Base-by-base conservation (phyloP, 2,888 invertebrate species). In the Pollenia angustigena region DNA sequence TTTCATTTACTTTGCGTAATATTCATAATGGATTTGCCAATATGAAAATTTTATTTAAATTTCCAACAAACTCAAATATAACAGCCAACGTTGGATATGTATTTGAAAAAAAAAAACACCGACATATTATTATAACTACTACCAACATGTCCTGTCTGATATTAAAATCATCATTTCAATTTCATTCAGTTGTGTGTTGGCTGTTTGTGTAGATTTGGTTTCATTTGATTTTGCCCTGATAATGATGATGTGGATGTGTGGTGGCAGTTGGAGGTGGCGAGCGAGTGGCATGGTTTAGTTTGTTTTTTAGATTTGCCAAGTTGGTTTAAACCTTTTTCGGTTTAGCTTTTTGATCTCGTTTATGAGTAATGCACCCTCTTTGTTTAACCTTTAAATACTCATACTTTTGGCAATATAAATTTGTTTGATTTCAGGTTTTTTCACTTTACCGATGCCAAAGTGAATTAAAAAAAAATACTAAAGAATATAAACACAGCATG, bases 21-120 rank as follows among this genome's bases (percentile, higher is more conserved):
- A 92, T 91, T 92, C 92, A 92, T 91, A 91, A 91, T 91, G 91
- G 91, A 92, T 91, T 91, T 92, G 91, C 91, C 92, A 92, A 91
- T 91, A 91, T 91, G 92, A 90, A 91, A 87, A 91, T 91, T 92
- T 91, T 92, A 91, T 92, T 91, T 92, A 87, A 84, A 81, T 84
- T 74, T 74, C 84, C 58, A 72, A 80, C 60, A 74, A 68, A 79
- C 72, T 68, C 42, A 56, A 71, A 64, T 71, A 76, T 58, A 12
- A 44, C 23, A 44, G 6, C n/a, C 44, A 14, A 18, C 10, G n/a
- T 2, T 23, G 14, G 9, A 16, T 12, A 1, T 60, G 62, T 52
- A 14, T 54, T 62, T 56, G 44, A 2, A 56, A 8, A 44, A 14
- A 23, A 32, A n/a, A 6, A 58, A 50, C 54, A 72, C 14, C 40